Conservation (phyloP, 2,888 invertebrate species). For the Hybos culiciformis region DNA sequence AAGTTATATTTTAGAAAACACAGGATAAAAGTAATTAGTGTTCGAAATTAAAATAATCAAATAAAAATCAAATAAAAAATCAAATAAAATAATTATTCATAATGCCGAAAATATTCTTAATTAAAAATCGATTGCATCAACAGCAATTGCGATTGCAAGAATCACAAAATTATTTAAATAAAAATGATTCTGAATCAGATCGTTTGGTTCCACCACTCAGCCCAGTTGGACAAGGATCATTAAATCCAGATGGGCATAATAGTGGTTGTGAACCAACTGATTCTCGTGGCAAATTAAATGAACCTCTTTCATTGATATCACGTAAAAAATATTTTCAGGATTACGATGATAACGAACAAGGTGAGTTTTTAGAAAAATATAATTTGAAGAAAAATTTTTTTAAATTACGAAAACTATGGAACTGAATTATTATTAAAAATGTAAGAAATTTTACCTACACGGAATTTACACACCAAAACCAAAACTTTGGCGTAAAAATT, state of each 20-base stretch:
- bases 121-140: constrained; percentile 82
- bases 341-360: constrained; percentile 17
- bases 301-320: constrained; percentile 49
- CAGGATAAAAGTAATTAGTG: too few relatives aligned
- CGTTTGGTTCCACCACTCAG: constrained; percentile 46
- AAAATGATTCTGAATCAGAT: constrained; percentile 45
- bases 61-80: constrained; percentile 11
- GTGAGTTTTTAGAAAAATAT: constrained; percentile 30
- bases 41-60: too few relatives aligned
- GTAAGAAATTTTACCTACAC: too few relatives aligned
- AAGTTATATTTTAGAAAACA: too few relatives aligned
- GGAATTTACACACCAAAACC: too few relatives aligned
- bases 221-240: constrained; percentile 28
- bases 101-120: constrained; percentile 89
- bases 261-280: neutral
- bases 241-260: neutral
- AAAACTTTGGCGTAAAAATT: too few relatives aligned
- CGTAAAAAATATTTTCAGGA: constrained; percentile 36
- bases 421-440: too few relatives aligned
- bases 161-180: constrained; percentile 64
- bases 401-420: too few relatives aligned
- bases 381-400: too few relatives aligned
- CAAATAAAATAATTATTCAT: constrained; percentile 16
- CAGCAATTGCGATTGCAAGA: constrained; percentile 76
- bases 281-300: constrained; percentile 20